Evolutionary conservation across 2,888 invertebrate species (phyloP).

Genomic region (Chydorus sphaericus): DNA sequence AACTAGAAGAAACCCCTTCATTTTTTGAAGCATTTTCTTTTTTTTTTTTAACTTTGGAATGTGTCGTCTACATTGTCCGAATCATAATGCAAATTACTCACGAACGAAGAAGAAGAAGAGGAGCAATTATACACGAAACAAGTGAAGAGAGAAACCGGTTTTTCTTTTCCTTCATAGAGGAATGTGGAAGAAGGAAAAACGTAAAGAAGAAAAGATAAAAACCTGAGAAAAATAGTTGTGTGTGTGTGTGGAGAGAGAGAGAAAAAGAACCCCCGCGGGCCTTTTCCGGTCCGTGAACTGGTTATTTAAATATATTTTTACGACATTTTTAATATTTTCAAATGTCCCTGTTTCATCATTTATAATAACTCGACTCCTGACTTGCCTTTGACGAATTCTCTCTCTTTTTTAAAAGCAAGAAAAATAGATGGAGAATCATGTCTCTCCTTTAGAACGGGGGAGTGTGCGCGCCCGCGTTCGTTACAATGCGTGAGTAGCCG

Average conservation of each 20-base stretch:
- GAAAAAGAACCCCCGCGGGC: background rate
- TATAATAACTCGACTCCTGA: too few relatives aligned
- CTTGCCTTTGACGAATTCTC: background rate
- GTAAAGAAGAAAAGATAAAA: background rate
- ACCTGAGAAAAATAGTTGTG: background rate
- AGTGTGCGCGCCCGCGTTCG: too few relatives aligned
- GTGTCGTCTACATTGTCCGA: too few relatives aligned
- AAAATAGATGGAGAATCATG: background rate
- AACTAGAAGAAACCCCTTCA: background rate
- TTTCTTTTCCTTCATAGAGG: too few relatives aligned
- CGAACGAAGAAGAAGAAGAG: too few relatives aligned
- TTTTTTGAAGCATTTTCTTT: too few relatives aligned
- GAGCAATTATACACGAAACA: too few relatives aligned
- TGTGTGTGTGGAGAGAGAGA: background rate
- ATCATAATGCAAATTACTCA: too few relatives aligned
- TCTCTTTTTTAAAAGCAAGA: background rate
- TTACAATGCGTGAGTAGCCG: too few relatives aligned
- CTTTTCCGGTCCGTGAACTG: constrained; percentile 5
- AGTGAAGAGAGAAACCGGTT: too few relatives aligned
- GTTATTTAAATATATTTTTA: background rate
- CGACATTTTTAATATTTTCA: background rate
- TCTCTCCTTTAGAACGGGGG: too few relatives aligned
- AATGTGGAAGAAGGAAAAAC: background rate
- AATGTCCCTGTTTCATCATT: background rate
- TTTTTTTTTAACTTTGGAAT: too few relatives aligned